Base-by-base conservation (phyloP, 2,888 invertebrate genomes). In the Acanthosepion pharaonis region DNA sequence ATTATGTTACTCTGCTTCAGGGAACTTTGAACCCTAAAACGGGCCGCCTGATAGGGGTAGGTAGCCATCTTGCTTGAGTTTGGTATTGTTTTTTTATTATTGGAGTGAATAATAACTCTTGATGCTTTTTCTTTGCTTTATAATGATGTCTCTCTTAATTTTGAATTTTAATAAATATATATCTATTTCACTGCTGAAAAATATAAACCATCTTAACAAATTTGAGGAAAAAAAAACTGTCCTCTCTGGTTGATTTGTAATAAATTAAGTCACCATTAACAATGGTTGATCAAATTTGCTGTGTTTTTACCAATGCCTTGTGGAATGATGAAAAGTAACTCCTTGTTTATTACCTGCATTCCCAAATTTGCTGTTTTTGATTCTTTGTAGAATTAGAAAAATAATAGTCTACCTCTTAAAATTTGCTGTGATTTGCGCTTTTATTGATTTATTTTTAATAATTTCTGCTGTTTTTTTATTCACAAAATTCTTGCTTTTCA, bases 11-110 rank as follows among this genome's bases (percentile, higher is more conserved):
- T 78, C 33, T 78, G 2, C 78, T 78, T 78, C 78, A 78, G 78
- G 78, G 78, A 78, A 78, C 78, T 78, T 78, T 78, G 78, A 78
- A 78, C 23, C 78, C 78, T 33, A 78, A 78, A n/a, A 78, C 78
- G 15, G 78, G n/a, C 78, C 78, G 78, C n/a, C 33, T 78, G 78
- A 33, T 78, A 78, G 78, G 78, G 78, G 78, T 78, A 78, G 78
- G 78, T 78, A n/a, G 78, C n/a, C 78, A 78, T 78, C 78, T 78
- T 78, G 78, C 15, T 78, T 78, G 11, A 33, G n/a, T n/a, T 20
- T n/a, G 78, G 3, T 6, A 0, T 2, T 78, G 28, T 25, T 64
- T 64, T 64, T n/a, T 9, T n/a, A n/a, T n/a, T n/a, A n/a, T n/a
- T 78, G n/a, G 23, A 64, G 23, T 64, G 64, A 64, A 64, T 28